These are phyloP conservation scores for Belgica antarctica DNA, from an alignment of 2,888 invertebrate species.

Conservation along the genomic window DNA sequence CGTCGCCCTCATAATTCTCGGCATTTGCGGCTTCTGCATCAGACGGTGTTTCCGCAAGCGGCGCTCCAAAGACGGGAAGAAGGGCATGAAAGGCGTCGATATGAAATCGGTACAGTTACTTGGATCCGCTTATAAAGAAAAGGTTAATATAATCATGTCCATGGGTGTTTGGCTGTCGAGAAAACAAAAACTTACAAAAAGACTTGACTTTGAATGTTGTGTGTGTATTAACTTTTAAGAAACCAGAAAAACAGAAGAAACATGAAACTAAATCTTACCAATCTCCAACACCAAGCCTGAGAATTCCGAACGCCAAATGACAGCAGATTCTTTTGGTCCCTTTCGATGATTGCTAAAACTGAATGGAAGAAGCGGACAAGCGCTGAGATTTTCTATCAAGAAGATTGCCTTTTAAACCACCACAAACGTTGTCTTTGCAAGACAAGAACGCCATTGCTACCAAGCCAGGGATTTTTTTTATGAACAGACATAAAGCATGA, in stretches of 20 bases:
- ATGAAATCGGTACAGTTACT: conserved; percentile 94
- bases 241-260: not conserved
- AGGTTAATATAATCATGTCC: conserved; percentile 60
- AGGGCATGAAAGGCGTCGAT: conserved; percentile 91
- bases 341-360: conserved; percentile 5
- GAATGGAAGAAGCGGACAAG: not conserved
- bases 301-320: not conserved
- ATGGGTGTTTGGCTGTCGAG: conserved; percentile 40
- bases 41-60: conserved; percentile 88
- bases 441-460: too few species aligned
- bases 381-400: too few species aligned
- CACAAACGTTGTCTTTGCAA: not conserved
- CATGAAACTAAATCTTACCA: not conserved
- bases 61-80: conserved; percentile 91
- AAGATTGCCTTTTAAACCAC: not conserved
- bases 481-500: too few species aligned
- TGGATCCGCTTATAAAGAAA: conserved; percentile 96
- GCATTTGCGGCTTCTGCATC: conserved; percentile 88
- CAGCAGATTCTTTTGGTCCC: not conserved
- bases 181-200: conserved; percentile 13
- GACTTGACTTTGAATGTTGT: conserved; percentile 37
- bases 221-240: conserved; percentile 27
- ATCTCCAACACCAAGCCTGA: conserved; percentile 26
- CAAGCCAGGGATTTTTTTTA: too few species aligned
- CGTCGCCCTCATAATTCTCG: conserved; percentile 74